Evolutionary conservation across 2,888 invertebrate genomes (phyloP).

Genomic region (Lepeophtheirus nordmannii): DNA sequence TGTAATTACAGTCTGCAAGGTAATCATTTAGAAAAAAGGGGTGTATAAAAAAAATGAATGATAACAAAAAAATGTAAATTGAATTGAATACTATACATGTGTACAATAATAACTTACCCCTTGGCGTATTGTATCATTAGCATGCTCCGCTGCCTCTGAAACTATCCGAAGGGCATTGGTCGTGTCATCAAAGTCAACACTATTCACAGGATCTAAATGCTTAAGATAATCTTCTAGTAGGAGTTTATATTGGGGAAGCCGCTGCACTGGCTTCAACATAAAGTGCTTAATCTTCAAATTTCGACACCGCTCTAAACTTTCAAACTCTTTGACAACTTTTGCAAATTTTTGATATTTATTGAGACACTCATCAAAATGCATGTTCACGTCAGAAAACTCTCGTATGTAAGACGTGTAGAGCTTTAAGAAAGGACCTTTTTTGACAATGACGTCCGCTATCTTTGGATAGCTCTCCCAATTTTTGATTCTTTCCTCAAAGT

Average conservation of each 20-base stretch:
- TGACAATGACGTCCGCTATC: conserved; percentile 43
- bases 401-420: conserved; percentile 42
- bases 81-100: no score
- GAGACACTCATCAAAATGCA: conserved; percentile 39
- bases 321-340: conserved; percentile 39
- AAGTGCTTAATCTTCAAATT: conserved; percentile 45
- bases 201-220: conserved; percentile 36
- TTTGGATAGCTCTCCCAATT: conserved; percentile 37
- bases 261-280: conserved; percentile 51
- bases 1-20: no score
- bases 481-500: conserved; percentile 38
- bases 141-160: conserved; percentile 43
- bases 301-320: conserved; percentile 35
- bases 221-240: conserved; percentile 46
- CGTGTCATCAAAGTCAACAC: conserved; percentile 45
- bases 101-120: conserved; percentile 39
- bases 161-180: conserved; percentile 42
- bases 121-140: conserved; percentile 41
- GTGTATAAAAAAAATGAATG: not conserved
- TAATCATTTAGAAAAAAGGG: not conserved
- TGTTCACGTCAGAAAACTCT: conserved; percentile 40
- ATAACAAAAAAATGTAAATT: no score
- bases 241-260: conserved; percentile 49
- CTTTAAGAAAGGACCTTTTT: conserved; percentile 45
- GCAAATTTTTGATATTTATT: conserved; percentile 39